These are phyloP conservation scores for Upupa epops DNA, from an alignment of 2,113 vertebrate genomes.

Conservation along the genomic window DNA sequence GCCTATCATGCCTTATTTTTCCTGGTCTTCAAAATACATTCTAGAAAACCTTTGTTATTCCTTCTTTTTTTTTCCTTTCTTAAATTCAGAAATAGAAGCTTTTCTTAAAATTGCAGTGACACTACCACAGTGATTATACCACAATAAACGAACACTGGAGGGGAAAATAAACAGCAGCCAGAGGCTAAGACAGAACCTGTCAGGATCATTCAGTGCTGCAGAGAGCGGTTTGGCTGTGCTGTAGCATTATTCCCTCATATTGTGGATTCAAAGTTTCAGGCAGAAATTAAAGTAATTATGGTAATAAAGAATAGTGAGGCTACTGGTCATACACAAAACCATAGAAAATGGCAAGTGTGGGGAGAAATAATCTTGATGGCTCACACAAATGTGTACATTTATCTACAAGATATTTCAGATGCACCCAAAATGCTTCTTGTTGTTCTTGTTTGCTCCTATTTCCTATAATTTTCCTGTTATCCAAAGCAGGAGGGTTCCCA, in stretches of 20 bases:
- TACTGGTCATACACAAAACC: not conserved
- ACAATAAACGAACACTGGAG: not conserved
- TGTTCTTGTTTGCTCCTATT: not conserved
- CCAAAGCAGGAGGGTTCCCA: not conserved
- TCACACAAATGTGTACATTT: not conserved
- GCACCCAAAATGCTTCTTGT: not conserved
- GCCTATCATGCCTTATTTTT: not conserved
- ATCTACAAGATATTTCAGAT: not conserved
- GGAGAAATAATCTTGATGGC: not conserved
- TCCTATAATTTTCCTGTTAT: not conserved
- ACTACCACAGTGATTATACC: not conserved
- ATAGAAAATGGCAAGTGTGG: not conserved
- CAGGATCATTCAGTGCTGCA: not conserved
- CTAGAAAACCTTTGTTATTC: not conserved
- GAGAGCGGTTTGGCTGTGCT: not conserved
- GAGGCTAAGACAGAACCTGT: not conserved
- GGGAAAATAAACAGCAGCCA: not conserved
- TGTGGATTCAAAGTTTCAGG: not conserved
- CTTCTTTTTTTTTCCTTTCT: rapidly evolving
- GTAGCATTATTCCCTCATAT: not conserved
- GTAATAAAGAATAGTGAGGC: not conserved
- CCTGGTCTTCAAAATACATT: not conserved
- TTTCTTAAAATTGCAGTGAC: not conserved
- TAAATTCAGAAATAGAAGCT: not conserved
- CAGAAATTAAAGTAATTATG: not conserved